Evolutionary conservation across 2,113 vertebrate genomes (phyloP).

Genomic region (Phaethon lepturus): DNA sequence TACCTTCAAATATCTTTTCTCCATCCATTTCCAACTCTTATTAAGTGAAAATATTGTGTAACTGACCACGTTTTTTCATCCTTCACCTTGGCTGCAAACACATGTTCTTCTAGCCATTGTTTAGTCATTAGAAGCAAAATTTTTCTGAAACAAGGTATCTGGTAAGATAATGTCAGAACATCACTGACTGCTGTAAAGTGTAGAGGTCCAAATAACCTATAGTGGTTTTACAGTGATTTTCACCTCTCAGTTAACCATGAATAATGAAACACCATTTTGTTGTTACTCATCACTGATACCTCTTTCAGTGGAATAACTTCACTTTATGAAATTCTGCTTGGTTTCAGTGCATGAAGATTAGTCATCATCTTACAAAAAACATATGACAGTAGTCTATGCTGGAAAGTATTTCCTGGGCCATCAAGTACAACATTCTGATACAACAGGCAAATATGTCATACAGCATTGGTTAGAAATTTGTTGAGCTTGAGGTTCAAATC

Average conservation of each 20-base stretch:
- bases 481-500: background rate
- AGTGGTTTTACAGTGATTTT: background rate
- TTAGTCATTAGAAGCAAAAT: background rate
- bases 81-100: background rate
- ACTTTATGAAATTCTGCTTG: background rate
- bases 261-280: background rate
- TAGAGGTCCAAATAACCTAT: background rate
- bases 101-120: background rate
- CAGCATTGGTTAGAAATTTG: background rate
- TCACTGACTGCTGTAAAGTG: background rate
- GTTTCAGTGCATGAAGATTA: background rate
- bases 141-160: background rate
- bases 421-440: background rate
- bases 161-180: background rate
- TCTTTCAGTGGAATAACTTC: background rate
- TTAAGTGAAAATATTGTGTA: background rate
- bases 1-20: background rate
- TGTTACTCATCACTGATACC: background rate
- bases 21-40: background rate
- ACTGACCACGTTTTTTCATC: background rate
- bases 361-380: background rate
- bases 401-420: background rate
- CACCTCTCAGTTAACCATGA: background rate
- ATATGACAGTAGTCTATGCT: background rate
- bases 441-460: background rate